Evolutionary conservation across 1,140 invertebrate species (phyloP), one percentile per base, ranked within the genome.

Genomic region (Bactericera cockerelli): DNA sequence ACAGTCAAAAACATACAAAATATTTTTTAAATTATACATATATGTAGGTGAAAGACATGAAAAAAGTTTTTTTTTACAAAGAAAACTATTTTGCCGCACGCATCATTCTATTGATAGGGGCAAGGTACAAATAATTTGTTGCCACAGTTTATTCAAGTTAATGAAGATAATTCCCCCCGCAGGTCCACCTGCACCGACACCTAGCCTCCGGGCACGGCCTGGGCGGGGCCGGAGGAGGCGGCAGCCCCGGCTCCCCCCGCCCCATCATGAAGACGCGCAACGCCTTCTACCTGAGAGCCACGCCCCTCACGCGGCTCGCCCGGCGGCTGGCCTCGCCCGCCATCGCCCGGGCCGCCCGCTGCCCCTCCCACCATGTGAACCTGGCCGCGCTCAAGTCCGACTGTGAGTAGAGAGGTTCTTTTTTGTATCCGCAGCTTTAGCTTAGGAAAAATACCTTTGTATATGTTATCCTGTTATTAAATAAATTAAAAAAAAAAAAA

Each of bases 201-300:
- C 87, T 92, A 71, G 89, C 90, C 11, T 89, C 86, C 64, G 87
- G 87, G 31, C 93, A 96, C 74, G 91, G 91, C 1, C 71, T 84
- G 22, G 77, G 81, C 56, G 73, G 84, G 25, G n/a, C n/a, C 74
- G 91, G 91, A 1, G 71, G 83, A 22, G 77, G 81, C 56, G 73
- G 84, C 24, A 70, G 73, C 3, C 70, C 77, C 54, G 89, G 86
- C 24, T 87, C 87, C 25, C 88, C 89, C 1, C 76, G 91, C 33
- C 92, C 93, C 22, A 88, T 96, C 0, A 93, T 96, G 89, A 96
- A 96, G 75, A 96, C 93, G 38, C 79, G 93, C 65, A 92, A 93
- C 62, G 93, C 93, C 25, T 96, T 96, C 75, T 96, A 93, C 75
- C 76, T 97, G 64, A 82, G 87, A 67, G 93, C 87, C 2, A 93